Evolutionary conservation across 2,113 vertebrate species (phyloP), one percentile per base, ranked within the genome.

Genomic region (Taurulus bubalis): DNA sequence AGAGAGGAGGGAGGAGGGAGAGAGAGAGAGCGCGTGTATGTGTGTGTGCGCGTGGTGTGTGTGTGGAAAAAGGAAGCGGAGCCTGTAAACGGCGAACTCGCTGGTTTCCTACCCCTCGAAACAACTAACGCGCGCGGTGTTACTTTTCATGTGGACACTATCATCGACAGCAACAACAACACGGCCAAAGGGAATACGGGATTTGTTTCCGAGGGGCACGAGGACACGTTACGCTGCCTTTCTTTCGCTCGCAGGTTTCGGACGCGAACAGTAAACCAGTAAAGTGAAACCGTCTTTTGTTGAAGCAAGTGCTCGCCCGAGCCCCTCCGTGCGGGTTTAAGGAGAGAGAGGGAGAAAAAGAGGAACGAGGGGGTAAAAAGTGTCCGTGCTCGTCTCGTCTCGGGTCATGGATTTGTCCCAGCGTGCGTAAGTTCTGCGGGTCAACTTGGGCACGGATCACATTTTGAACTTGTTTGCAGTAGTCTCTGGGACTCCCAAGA

Each of bases 271-370:
- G 81, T 83, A 38, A 71, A 77, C 86, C 88, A 86, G 88, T 90
- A 92, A 94, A 91, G 88, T 93, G 93, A 93, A 94, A 94, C 95
- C 94, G 94, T 95, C 96, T 97, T 97, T 98, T 98, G 97, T 96
- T 97, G 96, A 94, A 91, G 91, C 95, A 91, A 94, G 96, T 95
- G 95, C 90, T 89, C 77, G 85, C 75, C 82, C 56, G 81, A 86
- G 83, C 81, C 71, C 70, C 80, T 93, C 83, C 69, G 87, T 85
- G 89, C 87, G 86, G 84, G 81, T 75, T 83, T 86, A 86, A 26
- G 24, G 6, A 51, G 18, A 47, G 12, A 22, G n/a, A 67, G 30
- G 18, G 71, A 70, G 47, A 45, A 8, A 42, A 2, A 15, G 40
- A 42, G 40, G 26, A 42, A 24, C 32, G 10, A 22, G 66, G 59